These are phyloP conservation scores for Athripsodes cinereus DNA, from an alignment of 2,888 invertebrate species.

Conservation along the genomic window DNA sequence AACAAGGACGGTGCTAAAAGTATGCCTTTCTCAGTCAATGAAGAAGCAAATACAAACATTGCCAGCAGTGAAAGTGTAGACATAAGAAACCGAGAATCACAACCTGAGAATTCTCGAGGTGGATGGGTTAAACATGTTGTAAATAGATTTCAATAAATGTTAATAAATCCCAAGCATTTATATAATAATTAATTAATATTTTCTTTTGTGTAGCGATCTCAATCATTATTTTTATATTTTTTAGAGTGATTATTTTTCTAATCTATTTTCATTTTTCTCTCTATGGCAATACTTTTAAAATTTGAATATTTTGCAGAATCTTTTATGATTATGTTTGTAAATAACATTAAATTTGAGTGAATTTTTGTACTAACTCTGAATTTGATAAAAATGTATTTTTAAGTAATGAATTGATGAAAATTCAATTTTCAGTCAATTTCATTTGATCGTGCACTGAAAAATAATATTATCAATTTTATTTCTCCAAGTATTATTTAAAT, in stretches of 20 bases:
- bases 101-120: slow-evolving; percentile 43
- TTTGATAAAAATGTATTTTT: no score
- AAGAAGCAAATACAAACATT: not conserved
- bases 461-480: no score
- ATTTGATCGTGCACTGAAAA: no score
- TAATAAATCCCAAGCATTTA: slow-evolving; percentile 28
- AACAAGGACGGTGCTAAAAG: not conserved
- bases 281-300: no score
- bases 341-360: no score
- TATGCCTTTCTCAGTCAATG: not conserved
- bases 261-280: no score
- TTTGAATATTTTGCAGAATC: no score
- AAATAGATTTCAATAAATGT: slow-evolving; percentile 57
- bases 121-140: slow-evolving; percentile 71
- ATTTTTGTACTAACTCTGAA: no score
- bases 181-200: not conserved
- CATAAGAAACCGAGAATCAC: slow-evolving; percentile 28
- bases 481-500: no score
- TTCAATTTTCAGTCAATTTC: no score
- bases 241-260: not conserved
- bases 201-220: not conserved
- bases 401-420: no score
- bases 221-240: not conserved
- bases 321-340: no score
- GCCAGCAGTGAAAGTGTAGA: slow-evolving; percentile 4